These are phyloP conservation scores for Cynodonichthys magdalenae DNA, from an alignment of 2,797 vertebrate genomes.

Conservation along the genomic window DNA sequence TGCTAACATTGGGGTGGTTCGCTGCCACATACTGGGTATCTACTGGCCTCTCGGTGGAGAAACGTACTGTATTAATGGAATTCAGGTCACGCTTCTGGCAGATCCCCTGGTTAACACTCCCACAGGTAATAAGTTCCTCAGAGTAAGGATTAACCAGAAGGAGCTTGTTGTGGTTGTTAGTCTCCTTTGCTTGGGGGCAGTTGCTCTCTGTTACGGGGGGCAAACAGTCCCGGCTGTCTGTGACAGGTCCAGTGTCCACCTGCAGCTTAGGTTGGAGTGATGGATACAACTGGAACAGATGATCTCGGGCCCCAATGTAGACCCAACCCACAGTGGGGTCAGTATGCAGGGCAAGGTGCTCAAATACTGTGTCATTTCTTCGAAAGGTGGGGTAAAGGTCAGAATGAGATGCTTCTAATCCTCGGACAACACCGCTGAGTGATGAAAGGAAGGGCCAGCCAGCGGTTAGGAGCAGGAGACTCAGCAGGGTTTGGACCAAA, in stretches of 20 bases:
- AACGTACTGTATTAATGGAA: constrained; percentile 80
- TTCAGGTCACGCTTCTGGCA: constrained; percentile 91
- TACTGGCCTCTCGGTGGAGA: constrained; percentile 89
- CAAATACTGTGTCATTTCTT: constrained; percentile 85
- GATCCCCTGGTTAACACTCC: constrained; percentile 94
- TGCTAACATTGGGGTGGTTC: constrained; percentile 93
- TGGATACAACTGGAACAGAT: constrained; percentile 89
- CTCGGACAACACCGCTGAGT: constrained; percentile 26
- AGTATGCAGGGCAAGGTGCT: constrained; percentile 91
- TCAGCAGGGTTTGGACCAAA: constrained; percentile 74
- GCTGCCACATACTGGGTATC: constrained; percentile 97
- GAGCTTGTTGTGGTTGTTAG: constrained; percentile 94
- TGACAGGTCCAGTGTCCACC: constrained; percentile 87
- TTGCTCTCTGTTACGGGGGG: constrained; percentile 88
- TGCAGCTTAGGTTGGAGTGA: constrained; percentile 80
- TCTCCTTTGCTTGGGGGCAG: constrained; percentile 89
- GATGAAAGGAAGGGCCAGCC: constrained; percentile 41
- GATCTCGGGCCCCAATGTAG: constrained; percentile 93
- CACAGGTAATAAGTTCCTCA: constrained; percentile 92
- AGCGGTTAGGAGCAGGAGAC: constrained; percentile 62
- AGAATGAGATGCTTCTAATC: constrained; percentile 33
- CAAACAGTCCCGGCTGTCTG: constrained; percentile 93
- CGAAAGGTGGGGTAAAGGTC: constrained; percentile 81
- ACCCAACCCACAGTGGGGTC: constrained; percentile 85
- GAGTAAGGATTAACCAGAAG: constrained; percentile 87